phyloP scores from a whole-genome alignment of 2,888 invertebrate genomes.

The Caenorhabditis sulstoni region DNA sequence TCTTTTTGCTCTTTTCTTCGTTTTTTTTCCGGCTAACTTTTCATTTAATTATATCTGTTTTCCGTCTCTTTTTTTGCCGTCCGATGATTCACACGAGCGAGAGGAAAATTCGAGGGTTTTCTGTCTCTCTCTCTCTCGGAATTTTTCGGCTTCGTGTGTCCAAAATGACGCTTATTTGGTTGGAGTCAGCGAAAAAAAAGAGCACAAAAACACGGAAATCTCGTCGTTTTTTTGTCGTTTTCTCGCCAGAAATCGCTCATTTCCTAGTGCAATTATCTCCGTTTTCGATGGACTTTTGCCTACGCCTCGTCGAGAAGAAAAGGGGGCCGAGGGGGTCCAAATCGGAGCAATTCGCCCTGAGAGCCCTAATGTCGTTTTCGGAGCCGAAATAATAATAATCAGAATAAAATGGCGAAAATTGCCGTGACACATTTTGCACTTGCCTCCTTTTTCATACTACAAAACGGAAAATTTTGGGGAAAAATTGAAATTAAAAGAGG shows the following conservation, averaged over 20 bases:
- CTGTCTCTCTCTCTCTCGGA: not conserved
- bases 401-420: too few relatives aligned
- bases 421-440: too few relatives aligned
- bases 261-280: conserved; percentile 51
- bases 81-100: conserved; percentile 26
- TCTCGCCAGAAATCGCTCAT: conserved; percentile 36
- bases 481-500: too few relatives aligned
- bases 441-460: too few relatives aligned
- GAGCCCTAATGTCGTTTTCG: too few relatives aligned
- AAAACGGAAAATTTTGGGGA: too few relatives aligned
- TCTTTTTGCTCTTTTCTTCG: too few relatives aligned
- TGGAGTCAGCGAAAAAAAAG: conserved; percentile 7
- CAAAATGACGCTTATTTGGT: conserved; percentile 39
- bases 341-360: too few relatives aligned
- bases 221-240: not conserved
- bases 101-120: conserved; percentile 10
- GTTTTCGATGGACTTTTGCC: not conserved
- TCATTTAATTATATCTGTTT: conserved; percentile 27
- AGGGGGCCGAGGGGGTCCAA: not conserved
- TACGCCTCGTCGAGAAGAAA: too few relatives aligned
- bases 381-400: too few relatives aligned
- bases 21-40: conserved; percentile 8
- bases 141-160: conserved; percentile 24
- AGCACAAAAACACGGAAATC: conserved; percentile 30
- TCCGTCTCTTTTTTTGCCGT: not conserved